These are phyloP conservation scores for Macropis europaea DNA, from an alignment of 2,888 invertebrate genomes.

Conservation along the genomic window DNA sequence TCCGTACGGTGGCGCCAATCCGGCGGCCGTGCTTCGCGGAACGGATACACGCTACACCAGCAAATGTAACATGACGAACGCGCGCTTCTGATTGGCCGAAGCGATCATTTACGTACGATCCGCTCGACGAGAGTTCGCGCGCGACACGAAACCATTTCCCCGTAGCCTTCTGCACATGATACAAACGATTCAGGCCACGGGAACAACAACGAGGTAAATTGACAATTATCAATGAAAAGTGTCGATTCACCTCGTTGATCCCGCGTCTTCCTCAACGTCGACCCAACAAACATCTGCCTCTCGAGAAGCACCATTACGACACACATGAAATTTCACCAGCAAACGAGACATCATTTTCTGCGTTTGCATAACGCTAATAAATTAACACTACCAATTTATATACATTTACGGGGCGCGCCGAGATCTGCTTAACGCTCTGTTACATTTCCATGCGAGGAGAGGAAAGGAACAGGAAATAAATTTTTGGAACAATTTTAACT, in stretches of 20 bases:
- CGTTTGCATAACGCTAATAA: constrained; percentile 8
- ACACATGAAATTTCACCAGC: background rate
- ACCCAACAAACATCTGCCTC: constrained; percentile 12
- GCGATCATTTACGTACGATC: constrained; percentile 60
- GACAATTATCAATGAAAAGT: constrained; percentile 73
- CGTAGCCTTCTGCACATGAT: constrained; percentile 48
- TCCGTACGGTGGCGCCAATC: constrained; percentile 34
- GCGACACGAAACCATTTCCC: constrained; percentile 56
- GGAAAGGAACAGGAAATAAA: no score
- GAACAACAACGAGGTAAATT: constrained; percentile 67
- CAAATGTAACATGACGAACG: constrained; percentile 11
- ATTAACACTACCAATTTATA: background rate
- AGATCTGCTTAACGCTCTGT: no score
- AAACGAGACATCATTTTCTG: background rate
- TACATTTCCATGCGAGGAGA: no score
- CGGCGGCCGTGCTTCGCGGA: constrained; percentile 30
- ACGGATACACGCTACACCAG: constrained; percentile 20
- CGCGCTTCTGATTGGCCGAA: constrained; percentile 56
- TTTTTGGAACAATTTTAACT: no score
- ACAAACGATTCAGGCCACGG: constrained; percentile 50
- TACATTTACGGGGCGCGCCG: background rate
- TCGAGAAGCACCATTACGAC: background rate
- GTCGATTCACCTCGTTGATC: constrained; percentile 63
- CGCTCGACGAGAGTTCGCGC: constrained; percentile 61
- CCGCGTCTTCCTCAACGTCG: constrained; percentile 45